Evolutionary conservation across 2,797 vertebrate species (phyloP).

Genomic region (Carduelis carduelis): DNA sequence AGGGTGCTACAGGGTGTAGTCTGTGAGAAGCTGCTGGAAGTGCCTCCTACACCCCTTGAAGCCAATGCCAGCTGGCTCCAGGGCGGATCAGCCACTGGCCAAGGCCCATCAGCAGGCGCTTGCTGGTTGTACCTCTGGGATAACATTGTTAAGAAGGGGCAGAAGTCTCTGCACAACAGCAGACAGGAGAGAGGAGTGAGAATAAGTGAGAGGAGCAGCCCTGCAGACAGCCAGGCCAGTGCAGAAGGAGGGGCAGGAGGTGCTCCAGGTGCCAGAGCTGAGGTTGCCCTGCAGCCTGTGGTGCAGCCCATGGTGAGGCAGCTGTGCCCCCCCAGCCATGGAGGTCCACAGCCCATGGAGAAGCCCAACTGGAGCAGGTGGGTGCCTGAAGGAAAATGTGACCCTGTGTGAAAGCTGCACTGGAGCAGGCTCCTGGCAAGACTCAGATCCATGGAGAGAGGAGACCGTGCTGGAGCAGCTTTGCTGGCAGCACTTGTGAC

Average conservation of each 20-base stretch:
- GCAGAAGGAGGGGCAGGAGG: background rate
- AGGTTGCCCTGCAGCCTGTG: background rate
- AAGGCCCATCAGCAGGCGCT: background rate
- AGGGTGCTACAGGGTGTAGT: background rate
- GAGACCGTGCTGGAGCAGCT: background rate
- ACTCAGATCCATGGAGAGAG: background rate
- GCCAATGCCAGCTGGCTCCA: background rate
- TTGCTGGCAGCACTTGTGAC: background rate
- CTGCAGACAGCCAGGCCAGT: background rate
- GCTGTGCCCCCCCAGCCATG: background rate
- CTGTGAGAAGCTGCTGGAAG: background rate
- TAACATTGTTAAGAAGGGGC: fast-evolving
- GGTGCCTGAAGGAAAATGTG: background rate
- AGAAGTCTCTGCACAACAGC: background rate
- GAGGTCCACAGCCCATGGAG: fast-evolving
- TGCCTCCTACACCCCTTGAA: fast-evolving
- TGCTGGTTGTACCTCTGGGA: background rate
- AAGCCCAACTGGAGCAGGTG: fast-evolving
- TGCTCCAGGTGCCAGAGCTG: background rate
- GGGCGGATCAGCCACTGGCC: background rate
- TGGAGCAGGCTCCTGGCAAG: background rate
- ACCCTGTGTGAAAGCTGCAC: background rate
- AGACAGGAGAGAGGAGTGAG: background rate
- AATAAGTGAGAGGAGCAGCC: background rate
- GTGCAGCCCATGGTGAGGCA: background rate